These are phyloP conservation scores for Octonoba sinensis DNA, from an alignment of 2,888 invertebrate species.

Conservation along the genomic window DNA sequence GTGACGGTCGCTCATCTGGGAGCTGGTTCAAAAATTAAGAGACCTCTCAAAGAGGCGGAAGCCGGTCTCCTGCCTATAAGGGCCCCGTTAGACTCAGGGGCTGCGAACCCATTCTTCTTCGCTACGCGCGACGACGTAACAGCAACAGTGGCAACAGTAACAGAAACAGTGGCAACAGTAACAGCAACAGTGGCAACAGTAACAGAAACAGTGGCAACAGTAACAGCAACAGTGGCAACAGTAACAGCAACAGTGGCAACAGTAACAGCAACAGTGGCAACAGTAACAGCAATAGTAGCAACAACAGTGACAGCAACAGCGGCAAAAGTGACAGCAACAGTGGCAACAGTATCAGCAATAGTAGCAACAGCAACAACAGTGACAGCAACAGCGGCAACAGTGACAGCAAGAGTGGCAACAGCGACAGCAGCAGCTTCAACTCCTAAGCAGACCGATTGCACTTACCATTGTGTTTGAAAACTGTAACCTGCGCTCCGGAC, in stretches of 20 bases:
- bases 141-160: slow-evolving; percentile 10
- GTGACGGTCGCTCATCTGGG: too few relatives aligned
- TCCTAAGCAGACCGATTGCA: slow-evolving; percentile 5
- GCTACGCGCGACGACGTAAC: background rate
- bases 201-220: slow-evolving; percentile 4
- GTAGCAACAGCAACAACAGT: background rate
- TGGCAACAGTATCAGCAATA: slow-evolving; percentile 1
- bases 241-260: background rate
- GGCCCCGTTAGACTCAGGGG: too few relatives aligned
- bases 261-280: background rate
- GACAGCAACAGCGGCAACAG: background rate
- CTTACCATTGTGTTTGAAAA: slow-evolving; percentile 75
- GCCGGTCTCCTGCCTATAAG: too few relatives aligned
- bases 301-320: slow-evolving; percentile 3
- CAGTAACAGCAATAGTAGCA: slow-evolving; percentile 1
- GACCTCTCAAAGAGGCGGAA: too few relatives aligned
- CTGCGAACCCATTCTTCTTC: too few relatives aligned
- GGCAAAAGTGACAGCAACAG: slow-evolving; percentile 1
- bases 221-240: slow-evolving; percentile 2
- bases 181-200: slow-evolving; percentile 11
- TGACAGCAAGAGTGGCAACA: background rate
- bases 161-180: slow-evolving; percentile 2
- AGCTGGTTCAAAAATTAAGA: too few relatives aligned
- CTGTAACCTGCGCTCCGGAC: slow-evolving; percentile 73
- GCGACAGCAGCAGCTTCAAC: background rate